Base-by-base conservation (phyloP, 2,797 vertebrate species). In the Platalea minor region DNA sequence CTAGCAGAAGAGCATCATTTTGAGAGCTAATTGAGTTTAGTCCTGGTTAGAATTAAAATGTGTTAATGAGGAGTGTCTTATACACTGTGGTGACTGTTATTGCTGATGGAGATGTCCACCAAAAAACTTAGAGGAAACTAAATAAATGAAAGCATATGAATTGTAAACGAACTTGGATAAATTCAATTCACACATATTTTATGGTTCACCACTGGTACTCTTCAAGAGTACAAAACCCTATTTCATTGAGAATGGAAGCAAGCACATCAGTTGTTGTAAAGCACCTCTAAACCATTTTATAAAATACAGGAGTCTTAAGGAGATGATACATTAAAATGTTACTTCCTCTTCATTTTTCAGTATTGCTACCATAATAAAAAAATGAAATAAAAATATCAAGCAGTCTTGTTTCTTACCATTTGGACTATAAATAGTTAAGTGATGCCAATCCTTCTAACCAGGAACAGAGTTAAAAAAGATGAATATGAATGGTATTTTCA, bases 21-120 rank as follows among this genome's bases (percentile, higher is more conserved):
- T 87, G 84, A 93, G 76, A 96, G 72, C 85, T 95, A 88, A 96
- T 96, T 96, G 94, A 93, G n/a, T 89, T 97, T 91, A 93, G 90
- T 77, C 87, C 70, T 91, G 77, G 83, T 96, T 96, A 69, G 95
- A 96, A 96, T 96, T 94, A 89, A 95, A 97, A 94, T 91, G 68
- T 95, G 86, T 92, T 97, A 92, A 96, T 97, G 84, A 95, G 72
- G 83, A 95, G 18, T 61, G 9, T 92, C 86, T 91, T 91, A 61
- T 35, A 70, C 69, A 31, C 60, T 95, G 43, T 53, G 37, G 31
- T 95, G 83, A 61, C 82, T 96, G 54, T 92, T 69, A 68, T 41
- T 77, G 84, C 86, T 95, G 85, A 82, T 89, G 48, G 78, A 95
- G 56, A 74, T 89, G 56, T 82, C 93, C 57, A 63, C 83, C 23